These are phyloP conservation scores for Drosophila trichaetosa DNA, from an alignment of 2,888 invertebrate species.

Conservation along the genomic window DNA sequence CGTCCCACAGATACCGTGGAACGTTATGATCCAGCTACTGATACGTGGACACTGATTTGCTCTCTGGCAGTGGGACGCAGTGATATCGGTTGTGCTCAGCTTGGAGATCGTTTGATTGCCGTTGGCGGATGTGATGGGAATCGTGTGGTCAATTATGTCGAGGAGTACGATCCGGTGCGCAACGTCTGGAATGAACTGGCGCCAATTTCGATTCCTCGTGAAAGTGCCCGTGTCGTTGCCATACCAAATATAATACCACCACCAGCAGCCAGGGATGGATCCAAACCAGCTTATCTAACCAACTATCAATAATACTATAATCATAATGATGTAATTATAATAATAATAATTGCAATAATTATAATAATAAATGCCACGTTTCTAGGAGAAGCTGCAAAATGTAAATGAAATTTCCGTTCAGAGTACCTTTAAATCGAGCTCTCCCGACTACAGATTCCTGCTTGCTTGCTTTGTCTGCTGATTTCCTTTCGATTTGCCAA, in stretches of 20 bases:
- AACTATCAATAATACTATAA: too few relatives aligned
- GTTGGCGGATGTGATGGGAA: conserved; percentile 95
- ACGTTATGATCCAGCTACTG: conserved; percentile 91
- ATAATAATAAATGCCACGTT: too few relatives aligned
- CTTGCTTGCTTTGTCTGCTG: neutral
- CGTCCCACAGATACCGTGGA: conserved; percentile 89
- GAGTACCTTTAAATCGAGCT: neutral
- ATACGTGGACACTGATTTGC: conserved; percentile 94
- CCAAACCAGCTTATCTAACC: conserved; percentile 3
- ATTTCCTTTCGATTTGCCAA: conserved; percentile 6
- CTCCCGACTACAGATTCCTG: too few relatives aligned
- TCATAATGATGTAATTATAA: too few relatives aligned
- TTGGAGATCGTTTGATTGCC: conserved; percentile 91
- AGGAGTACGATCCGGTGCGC: conserved; percentile 93
- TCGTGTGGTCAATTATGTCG: conserved; percentile 92
- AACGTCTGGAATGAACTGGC: conserved; percentile 91
- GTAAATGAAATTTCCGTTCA: too few relatives aligned
- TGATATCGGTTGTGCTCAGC: conserved; percentile 93
- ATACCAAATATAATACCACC: too few relatives aligned
- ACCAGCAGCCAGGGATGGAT: too few relatives aligned
- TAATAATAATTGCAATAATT: too few relatives aligned
- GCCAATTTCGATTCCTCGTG: conserved; percentile 86
- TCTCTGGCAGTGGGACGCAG: conserved; percentile 93
- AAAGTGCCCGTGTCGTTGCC: accelerated
- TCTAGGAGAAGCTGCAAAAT: too few relatives aligned